phyloP scores from a whole-genome alignment of 2,113 vertebrate genomes.

The Mionectes macconnelli region DNA sequence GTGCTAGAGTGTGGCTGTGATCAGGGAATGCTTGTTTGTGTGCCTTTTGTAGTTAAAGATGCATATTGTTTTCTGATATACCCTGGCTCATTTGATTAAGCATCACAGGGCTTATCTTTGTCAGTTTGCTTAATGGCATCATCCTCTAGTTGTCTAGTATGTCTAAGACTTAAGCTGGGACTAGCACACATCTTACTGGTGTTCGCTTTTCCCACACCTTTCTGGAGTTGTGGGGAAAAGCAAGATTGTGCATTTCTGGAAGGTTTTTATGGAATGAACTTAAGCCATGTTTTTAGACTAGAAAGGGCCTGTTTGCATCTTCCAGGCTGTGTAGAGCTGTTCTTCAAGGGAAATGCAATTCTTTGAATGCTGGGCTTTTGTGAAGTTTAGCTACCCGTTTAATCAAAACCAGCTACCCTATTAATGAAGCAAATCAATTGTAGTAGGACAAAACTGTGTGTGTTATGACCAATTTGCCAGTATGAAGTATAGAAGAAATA shows the following conservation, averaged over 20 bases:
- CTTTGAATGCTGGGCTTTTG: not conserved
- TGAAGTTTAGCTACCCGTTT: not conserved
- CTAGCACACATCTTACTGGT: not conserved
- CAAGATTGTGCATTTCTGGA: not conserved
- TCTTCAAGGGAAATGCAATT: not conserved
- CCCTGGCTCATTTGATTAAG: not conserved
- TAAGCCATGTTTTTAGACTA: not conserved
- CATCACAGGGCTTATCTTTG: not conserved
- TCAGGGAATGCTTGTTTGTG: not conserved
- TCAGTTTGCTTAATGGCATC: not conserved
- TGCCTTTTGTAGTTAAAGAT: not conserved
- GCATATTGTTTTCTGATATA: not conserved
- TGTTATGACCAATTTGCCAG: not conserved
- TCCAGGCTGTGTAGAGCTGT: not conserved
- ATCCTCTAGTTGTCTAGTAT: rapidly evolving
- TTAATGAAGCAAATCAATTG: not conserved
- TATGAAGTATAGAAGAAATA: not conserved
- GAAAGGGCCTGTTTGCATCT: not conserved
- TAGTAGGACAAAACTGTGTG: not conserved
- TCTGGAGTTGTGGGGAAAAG: not conserved
- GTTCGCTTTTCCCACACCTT: not conserved
- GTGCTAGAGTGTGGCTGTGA: not conserved
- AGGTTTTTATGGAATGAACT: not conserved
- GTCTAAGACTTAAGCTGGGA: not conserved
- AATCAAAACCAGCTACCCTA: not conserved